These are phyloP conservation scores for Nyctereutes procyonoides DNA, from an alignment of 2,113 vertebrate genomes.

Conservation along the genomic window DNA sequence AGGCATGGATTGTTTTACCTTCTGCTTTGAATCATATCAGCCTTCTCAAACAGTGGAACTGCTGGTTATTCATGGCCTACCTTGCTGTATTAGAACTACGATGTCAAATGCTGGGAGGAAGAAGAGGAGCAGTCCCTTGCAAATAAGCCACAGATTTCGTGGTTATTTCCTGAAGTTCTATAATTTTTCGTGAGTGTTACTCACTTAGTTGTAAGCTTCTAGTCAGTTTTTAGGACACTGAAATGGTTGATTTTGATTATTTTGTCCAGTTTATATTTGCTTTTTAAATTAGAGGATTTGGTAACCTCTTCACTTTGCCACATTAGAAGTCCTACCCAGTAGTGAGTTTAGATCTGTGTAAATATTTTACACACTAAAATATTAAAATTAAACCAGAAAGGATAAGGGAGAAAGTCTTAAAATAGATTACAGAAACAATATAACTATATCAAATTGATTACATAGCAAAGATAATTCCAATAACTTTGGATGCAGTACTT, in stretches of 20 bases:
- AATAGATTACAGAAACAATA: background rate
- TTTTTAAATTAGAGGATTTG: background rate
- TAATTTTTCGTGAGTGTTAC: background rate
- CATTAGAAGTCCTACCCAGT: background rate
- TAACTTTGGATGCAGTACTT: background rate
- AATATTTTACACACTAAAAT: background rate
- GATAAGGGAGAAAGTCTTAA: background rate
- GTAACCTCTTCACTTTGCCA: background rate
- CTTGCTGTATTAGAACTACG: background rate
- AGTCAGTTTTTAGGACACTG: background rate
- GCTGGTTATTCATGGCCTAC: background rate
- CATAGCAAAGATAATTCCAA: background rate
- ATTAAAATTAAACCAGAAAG: background rate
- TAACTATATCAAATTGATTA: background rate
- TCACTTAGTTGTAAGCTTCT: background rate
- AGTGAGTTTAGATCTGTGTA: conserved; percentile 34
- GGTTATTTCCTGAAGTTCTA: background rate
- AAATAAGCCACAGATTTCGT: background rate
- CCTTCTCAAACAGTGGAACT: background rate
- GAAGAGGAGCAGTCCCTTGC: background rate
- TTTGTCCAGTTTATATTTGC: background rate
- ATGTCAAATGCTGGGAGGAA: background rate
- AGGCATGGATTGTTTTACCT: background rate
- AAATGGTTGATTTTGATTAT: background rate
- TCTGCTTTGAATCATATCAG: background rate